Evolutionary conservation across 2,797 vertebrate species (phyloP), one percentile per base, ranked within the genome.

Genomic region (Saxicola maurus): DNA sequence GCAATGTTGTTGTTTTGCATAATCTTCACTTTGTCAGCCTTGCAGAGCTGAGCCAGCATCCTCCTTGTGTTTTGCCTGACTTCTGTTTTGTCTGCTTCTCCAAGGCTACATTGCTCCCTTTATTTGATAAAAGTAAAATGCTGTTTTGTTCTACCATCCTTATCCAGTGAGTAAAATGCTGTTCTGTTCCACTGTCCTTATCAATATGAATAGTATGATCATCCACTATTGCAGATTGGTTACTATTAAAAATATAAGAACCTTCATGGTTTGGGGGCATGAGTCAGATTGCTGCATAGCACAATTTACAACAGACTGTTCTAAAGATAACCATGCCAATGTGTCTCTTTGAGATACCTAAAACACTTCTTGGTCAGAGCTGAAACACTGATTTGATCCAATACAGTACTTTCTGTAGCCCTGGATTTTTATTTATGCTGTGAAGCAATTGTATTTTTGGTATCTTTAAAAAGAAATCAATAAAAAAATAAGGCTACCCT

Each of bases 1-100:
- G 6, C 27, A 49, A 6, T 49, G 19, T 35, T 0, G 0, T 15
- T 27, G 8, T 65, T 73, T 57, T 23, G 15, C 4, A 4, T 27
- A 43, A 18, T 52, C 30, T 42, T 43, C n/a, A 18, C 37, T 23
- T 35, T n/a, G 21, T 12, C n/a, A n/a, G 27, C 9, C 43, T 42
- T 73, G 60, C 43, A 82, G 43, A 35, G n/a, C 14, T 65, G n/a
- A 42, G n/a, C 51, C 13, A 60, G 27, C 11, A 6, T 43, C 17
- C 21, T 73, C 51, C 57, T 42, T 35, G 11, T 0, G 0, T 65
- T 49, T 57, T 57, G 17, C 43, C 27, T 10, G 13, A 35, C 25
- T 65, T 82, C n/a, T 65, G 43, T 49, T 82, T 49, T 35, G 51
- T 42, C 80, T 73, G n/a, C 21, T 65, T 51, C 52, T 73, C n/a